A percentile compares a stretch with the other conserved stretches of the same genome.
phyloP scores from a whole-genome alignment of 1,140 invertebrate genomes.

The Bilobella aurantiaca region DNA sequence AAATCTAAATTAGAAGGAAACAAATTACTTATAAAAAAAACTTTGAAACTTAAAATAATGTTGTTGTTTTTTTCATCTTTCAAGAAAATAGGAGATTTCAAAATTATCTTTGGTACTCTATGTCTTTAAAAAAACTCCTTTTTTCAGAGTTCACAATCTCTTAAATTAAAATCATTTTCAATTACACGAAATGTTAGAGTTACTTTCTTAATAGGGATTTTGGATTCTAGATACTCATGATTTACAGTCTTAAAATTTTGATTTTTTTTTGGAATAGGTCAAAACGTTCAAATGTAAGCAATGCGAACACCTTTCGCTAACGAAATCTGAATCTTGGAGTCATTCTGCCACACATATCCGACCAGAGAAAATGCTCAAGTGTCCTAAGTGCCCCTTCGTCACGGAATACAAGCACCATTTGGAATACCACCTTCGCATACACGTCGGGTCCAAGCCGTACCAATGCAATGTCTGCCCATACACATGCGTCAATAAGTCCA shows the following conservation, averaged over 20 bases:
- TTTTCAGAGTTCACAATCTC: not conserved
- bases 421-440: conserved; percentile 93
- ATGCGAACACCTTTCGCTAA: conserved; percentile 69
- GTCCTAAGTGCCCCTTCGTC: conserved; percentile 87
- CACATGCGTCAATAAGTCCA: conserved; percentile 96
- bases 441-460: conserved; percentile 91
- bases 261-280: too few species aligned
- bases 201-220: too few species aligned
- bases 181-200: too few species aligned
- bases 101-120: too few species aligned
- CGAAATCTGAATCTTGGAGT: conserved; percentile 86
- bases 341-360: conserved; percentile 87
- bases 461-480: conserved; percentile 87
- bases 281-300: conserved; percentile 88
- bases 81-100: too few species aligned
- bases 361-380: conserved; percentile 78
- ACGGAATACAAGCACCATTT: conserved; percentile 98
- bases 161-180: conserved; percentile 19
- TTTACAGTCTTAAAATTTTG: too few species aligned
- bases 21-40: too few species aligned
- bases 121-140: too few species aligned
- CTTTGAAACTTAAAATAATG: too few species aligned
- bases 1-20: too few species aligned
- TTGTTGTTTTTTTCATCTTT: too few species aligned
- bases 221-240: too few species aligned